phyloP scores from a whole-genome alignment of 1,140 invertebrate species.

The Lineus longissimus region DNA sequence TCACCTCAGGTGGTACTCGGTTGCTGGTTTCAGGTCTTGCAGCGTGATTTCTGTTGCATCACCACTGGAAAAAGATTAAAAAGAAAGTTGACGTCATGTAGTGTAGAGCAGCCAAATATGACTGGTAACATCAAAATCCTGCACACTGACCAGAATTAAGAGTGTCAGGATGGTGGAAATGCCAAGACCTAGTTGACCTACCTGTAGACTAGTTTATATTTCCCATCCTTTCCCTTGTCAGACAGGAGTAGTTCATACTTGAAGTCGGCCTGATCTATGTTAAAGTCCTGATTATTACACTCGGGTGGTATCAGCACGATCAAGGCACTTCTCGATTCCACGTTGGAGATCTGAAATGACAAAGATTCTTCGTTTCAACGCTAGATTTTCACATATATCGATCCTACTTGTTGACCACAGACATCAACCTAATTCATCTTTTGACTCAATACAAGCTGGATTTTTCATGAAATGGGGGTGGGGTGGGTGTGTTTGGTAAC shows the following conservation, averaged over 20 bases:
- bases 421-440: no score
- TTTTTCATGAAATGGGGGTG: no score
- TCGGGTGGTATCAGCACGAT: slow-evolving; percentile 71
- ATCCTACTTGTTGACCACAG: no score
- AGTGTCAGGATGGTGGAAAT: neutral
- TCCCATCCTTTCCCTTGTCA: slow-evolving; percentile 70
- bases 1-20: slow-evolving; percentile 72
- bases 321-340: slow-evolving; percentile 72
- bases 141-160: no score
- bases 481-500: no score
- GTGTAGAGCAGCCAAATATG: neutral
- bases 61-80: slow-evolving; percentile 41
- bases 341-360: slow-evolving; percentile 66
- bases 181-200: slow-evolving; percentile 18
- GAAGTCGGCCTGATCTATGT: slow-evolving; percentile 61
- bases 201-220: slow-evolving; percentile 75
- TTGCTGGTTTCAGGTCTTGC: slow-evolving; percentile 74
- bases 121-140: neutral
- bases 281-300: slow-evolving; percentile 53
- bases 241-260: slow-evolving; percentile 73
- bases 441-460: no score
- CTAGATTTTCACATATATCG: no score
- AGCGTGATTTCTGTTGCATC: slow-evolving; percentile 57
- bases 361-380: no score
- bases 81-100: slow-evolving; percentile 6